Base-by-base conservation (phyloP, 2,113 vertebrate genomes). In the Vulpes vulpes region DNA sequence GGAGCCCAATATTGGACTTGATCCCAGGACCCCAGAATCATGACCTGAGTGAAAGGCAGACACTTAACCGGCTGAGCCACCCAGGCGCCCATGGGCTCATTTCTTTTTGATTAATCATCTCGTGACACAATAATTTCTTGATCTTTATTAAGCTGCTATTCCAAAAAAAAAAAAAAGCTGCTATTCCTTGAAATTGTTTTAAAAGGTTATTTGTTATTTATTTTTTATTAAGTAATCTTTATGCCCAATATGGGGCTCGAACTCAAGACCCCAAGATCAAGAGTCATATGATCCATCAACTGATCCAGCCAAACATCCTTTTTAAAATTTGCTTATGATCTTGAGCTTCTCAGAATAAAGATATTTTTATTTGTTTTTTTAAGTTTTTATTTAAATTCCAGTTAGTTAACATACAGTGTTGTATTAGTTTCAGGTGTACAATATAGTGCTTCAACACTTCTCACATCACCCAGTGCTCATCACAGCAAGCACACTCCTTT, bases 91-190 rank as follows among this genome's bases (percentile, higher is more conserved):
- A 43, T 92, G n/a, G 49, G 19, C 57, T 59, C 51, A 59, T 92
- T 94, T 90, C 84, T 73, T 90, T 60, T 78, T 86, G 57, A 69
- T 96, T 81, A 92, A 32, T 89, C 83, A 92, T 81, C 60, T 78
- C 11, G 15, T 53, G 35, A 92, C 60, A 94, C 35, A 62, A 35
- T 86, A 87, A 67, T 11, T 94, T 69, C 79, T 38, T 89, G 20
- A 86, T 94, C 55, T 92, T 74, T 96, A 79, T 53, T 81, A 92
- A 83, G 55, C 92, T 88, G 23, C 22, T 67, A 76, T 25, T 67
- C 32, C 60, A 35, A 35, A 35, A 35, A 35, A 35, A 35, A 35
- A 35, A 35, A 35, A 35, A 92, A 83, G 55, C 92, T 88, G 23
- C 22, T 67, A 76, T 25, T 67, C 32, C 60, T 95, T 93, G 38